phyloP scores from a whole-genome alignment of 2,797 vertebrate species.

The Muraenolepis orangiensis region DNA sequence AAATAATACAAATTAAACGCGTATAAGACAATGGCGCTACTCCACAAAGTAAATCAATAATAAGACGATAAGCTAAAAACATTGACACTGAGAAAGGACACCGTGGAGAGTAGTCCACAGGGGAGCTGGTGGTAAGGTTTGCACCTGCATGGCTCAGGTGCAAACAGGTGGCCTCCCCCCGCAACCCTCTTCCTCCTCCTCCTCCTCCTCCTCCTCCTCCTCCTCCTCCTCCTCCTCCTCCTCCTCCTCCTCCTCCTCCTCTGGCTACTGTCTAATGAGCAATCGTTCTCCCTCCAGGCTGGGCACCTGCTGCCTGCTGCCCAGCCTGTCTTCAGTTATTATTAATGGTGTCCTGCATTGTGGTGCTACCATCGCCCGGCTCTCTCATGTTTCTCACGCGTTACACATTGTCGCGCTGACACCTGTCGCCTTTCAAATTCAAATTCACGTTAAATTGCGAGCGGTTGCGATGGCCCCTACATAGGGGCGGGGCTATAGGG shows the following conservation, averaged over 20 bases:
- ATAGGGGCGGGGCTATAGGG: too few relatives aligned
- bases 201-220: slow-evolving; percentile 12
- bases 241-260: slow-evolving; percentile 22
- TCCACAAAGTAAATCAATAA: too few relatives aligned
- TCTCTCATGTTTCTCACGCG: slow-evolving; percentile 61
- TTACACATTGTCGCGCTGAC: slow-evolving; percentile 39
- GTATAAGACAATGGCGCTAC: too few relatives aligned
- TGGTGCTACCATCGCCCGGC: slow-evolving; percentile 26
- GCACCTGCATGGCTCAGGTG: slow-evolving; percentile 51
- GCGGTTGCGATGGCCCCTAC: too few relatives aligned
- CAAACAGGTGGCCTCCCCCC: slow-evolving; percentile 74
- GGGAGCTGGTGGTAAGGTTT: not conserved
- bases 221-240: slow-evolving; percentile 54
- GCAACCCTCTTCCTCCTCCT: slow-evolving; percentile 50
- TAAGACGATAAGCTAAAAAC: too few relatives aligned
- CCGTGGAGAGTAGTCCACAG: not conserved
- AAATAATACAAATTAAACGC: too few relatives aligned
- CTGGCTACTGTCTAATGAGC: slow-evolving; percentile 71
- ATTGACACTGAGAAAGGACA: not conserved
- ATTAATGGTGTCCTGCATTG: slow-evolving; percentile 60
- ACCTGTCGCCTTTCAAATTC: slow-evolving; percentile 29
- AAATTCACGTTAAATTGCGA: not conserved
- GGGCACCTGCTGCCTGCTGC: slow-evolving; percentile 75
- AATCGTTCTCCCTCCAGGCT: slow-evolving; percentile 61
- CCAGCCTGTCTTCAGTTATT: slow-evolving; percentile 68